Percentiles rank a stretch among this genome's conserved stretches.
These are phyloP conservation scores for Harlomillsia oculata DNA, from an alignment of 1,140 invertebrate species.

Conservation along the genomic window DNA sequence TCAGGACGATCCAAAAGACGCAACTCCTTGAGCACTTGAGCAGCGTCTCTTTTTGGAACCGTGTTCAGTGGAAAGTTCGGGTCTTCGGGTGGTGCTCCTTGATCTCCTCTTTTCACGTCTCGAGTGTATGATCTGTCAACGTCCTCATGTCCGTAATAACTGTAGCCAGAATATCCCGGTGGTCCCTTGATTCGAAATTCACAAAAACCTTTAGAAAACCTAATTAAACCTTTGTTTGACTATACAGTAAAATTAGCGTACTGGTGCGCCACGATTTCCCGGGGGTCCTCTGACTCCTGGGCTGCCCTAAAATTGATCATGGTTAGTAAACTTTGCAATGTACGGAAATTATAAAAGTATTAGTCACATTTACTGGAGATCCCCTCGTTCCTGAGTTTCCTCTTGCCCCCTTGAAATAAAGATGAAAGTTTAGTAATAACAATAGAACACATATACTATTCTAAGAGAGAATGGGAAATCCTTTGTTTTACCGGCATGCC, in stretches of 20 bases:
- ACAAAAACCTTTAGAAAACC: background rate
- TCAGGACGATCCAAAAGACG: conserved; percentile 16
- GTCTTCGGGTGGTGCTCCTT: conserved; percentile 4
- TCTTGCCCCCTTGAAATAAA: background rate
- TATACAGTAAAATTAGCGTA: background rate
- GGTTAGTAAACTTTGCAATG: background rate
- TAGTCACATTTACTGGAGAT: background rate
- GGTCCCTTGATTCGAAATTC: background rate
- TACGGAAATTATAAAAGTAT: background rate
- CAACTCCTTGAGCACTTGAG: conserved; percentile 16
- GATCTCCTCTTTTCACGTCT: conserved; percentile 6
- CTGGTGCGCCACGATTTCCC: background rate
- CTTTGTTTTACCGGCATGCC: background rate
- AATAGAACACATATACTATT: too few relatives aligned
- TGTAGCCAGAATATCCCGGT: background rate
- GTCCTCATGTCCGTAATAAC: background rate
- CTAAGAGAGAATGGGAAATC: too few relatives aligned
- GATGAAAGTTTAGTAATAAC: too few relatives aligned
- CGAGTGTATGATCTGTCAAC: background rate
- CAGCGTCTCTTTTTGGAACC: background rate
- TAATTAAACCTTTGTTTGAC: background rate
- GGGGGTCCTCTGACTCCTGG: background rate
- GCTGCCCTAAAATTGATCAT: background rate
- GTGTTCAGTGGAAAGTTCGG: background rate
- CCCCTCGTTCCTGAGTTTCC: background rate